Evolutionary conservation across 2,113 vertebrate genomes (phyloP).

Genomic region (Ancistrus triradiatus): DNA sequence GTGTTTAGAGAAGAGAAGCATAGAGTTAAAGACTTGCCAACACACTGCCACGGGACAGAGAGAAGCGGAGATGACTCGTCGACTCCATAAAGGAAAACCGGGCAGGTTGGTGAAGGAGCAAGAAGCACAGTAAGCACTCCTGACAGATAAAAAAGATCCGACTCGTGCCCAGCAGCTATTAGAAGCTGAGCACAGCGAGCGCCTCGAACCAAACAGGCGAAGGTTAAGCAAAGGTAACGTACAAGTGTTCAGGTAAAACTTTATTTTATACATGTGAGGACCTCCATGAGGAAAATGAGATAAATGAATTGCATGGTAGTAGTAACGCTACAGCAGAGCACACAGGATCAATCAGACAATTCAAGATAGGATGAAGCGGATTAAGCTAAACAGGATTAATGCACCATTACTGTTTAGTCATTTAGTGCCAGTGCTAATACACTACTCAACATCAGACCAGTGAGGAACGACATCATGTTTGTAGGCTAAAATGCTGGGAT

Average conservation of each 20-base stretch:
- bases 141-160: conserved; percentile 40
- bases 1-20: conserved; percentile 14
- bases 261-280: no score
- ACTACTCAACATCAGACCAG: no score
- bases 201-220: conserved; percentile 17
- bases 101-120: conserved; percentile 15
- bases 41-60: conserved; percentile 10
- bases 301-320: no score
- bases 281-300: no score
- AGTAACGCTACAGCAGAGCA: neutral
- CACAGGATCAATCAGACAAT: neutral
- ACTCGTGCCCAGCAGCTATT: conserved; percentile 22
- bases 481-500: no score
- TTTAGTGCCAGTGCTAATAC: no score
- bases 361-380: neutral
- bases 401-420: no score
- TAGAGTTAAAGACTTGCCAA: conserved; percentile 22
- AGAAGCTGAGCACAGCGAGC: conserved; percentile 20
- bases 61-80: conserved; percentile 30
- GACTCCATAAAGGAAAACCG: conserved; percentile 30
- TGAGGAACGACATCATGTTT: no score
- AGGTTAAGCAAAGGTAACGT: conserved; percentile 31
- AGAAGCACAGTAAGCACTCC: conserved; percentile 27
- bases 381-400: no score
- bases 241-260: no score